These are phyloP conservation scores for Carassius gibelio DNA, from an alignment of 2,113 vertebrate genomes.

Conservation along the genomic window DNA sequence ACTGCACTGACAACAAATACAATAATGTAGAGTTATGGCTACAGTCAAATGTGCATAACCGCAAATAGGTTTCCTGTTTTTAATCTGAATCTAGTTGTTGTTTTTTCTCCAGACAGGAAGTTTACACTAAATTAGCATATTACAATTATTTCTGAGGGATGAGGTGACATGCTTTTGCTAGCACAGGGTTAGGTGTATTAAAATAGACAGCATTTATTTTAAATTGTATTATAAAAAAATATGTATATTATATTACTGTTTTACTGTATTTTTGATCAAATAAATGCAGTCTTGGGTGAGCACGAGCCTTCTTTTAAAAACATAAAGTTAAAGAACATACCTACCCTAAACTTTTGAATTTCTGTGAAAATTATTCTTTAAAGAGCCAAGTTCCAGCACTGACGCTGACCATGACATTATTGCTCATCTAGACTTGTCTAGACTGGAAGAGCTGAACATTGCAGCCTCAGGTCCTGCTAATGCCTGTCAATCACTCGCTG, in stretches of 20 bases:
- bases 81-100: background rate
- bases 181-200: background rate
- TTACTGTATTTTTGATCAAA: background rate
- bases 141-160: background rate
- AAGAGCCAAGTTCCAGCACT: slow-evolving; percentile 34
- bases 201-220: background rate
- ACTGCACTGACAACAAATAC: slow-evolving; percentile 3
- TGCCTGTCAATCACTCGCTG: slow-evolving; percentile 57
- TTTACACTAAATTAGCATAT: too few relatives aligned
- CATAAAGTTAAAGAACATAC: background rate
- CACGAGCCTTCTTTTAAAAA: background rate
- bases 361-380: slow-evolving; percentile 1
- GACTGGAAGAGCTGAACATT: slow-evolving; percentile 57
- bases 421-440: slow-evolving; percentile 54
- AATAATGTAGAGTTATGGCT: slow-evolving; percentile 11
- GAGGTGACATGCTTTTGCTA: background rate
- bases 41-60: slow-evolving; percentile 17
- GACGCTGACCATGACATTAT: slow-evolving; percentile 1
- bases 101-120: background rate
- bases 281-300: background rate
- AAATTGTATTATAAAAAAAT: too few relatives aligned
- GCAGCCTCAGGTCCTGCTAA: slow-evolving; percentile 59
- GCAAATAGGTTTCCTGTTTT: background rate
- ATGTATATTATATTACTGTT: too few relatives aligned
- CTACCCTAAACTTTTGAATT: background rate